Base-by-base conservation (phyloP, 30 jellyfish, hydroid and myxozoan genomes). In the Aurelia aurita region DNA sequence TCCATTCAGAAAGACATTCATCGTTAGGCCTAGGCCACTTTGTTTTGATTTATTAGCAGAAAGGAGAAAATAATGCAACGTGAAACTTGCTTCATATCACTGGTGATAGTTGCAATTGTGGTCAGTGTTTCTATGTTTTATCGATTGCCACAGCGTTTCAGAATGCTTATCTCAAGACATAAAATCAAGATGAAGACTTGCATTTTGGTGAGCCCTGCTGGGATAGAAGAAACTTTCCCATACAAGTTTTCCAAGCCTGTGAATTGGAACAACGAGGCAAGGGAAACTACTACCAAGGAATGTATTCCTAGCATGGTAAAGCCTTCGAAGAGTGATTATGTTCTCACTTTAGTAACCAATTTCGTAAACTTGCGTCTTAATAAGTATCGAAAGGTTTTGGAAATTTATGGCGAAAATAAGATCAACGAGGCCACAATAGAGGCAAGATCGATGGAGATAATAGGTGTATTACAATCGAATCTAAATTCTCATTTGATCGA, bases 361-460 rank as follows among this genome's bases (percentile, higher is more conserved):
- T 55, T 55, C 29, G 14, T 55, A 3, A 22, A 55, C 29, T 55
- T 55, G 29, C 9, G 12, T 55, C 67, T 19, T 55, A 1, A 55
- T 14, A n/a, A 15, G 5, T 55, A 14, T 6, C 25, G 12, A 55
- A 55, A 55, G 5, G 31, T 11, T 10, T 19, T 55, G 29, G 67
- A 55, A 55, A 55, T 55, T 6, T n/a, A 55, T 16, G 67, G 67
- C 2, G 29, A 55, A 19, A 55, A 55, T 55, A 55, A 19, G 5
- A 12, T 55, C 3, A 58, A 69, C 20, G 83, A 77, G 10, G 32
- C 13, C 19, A 63, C 45, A 27, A 31, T 77, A n/a, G 76, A 66
- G 23, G 85, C 84, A 39, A 61, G 95, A 32, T 31, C 58, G 27
- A 59, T 28, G 53, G 95, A 85, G 46, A 58, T 85, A 20, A 45